Evolutionary conservation across 1,140 invertebrate genomes (phyloP).

Genomic region (Pseudomyrmex cubaensis): DNA sequence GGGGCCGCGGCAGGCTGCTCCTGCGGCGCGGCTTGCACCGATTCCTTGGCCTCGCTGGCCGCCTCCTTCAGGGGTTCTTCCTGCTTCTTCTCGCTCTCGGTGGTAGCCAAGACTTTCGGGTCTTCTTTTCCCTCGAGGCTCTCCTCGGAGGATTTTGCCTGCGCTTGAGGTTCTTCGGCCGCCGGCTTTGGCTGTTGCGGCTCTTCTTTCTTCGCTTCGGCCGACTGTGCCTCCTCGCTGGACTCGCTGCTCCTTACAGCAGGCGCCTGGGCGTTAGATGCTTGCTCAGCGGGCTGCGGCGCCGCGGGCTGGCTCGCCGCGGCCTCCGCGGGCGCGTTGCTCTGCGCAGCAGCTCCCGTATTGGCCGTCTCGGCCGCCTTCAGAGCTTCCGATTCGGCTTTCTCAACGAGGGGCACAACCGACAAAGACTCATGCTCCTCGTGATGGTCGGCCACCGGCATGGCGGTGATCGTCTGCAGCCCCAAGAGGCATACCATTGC

Average conservation of each 20-base stretch:
- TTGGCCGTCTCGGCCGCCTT: not conserved
- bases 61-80: constrained; percentile 70
- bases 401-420: constrained; percentile 64
- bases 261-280: not conserved
- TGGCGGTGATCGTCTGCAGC: constrained; percentile 69
- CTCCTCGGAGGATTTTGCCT: constrained; percentile 40
- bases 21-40: constrained; percentile 48
- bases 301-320: not conserved
- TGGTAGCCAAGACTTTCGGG: not conserved
- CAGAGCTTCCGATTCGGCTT: constrained; percentile 15
- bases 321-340: not conserved
- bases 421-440: constrained; percentile 44
- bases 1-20: constrained; percentile 31
- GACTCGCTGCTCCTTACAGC: constrained; percentile 21
- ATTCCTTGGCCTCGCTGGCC: constrained; percentile 63
- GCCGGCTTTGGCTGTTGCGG: constrained; percentile 23
- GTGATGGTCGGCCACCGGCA: constrained; percentile 78
- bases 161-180: constrained; percentile 5
- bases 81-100: constrained; percentile 41
- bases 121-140: constrained; percentile 57
- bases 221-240: constrained; percentile 25
- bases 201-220: constrained; percentile 70
- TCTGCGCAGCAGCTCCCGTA: not conserved
- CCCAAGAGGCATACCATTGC: constrained; percentile 76
- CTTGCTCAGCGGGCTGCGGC: constrained; percentile 7